These are phyloP conservation scores for Agapornis canus DNA, from an alignment of 2,797 vertebrate genomes.

Conservation along the genomic window DNA sequence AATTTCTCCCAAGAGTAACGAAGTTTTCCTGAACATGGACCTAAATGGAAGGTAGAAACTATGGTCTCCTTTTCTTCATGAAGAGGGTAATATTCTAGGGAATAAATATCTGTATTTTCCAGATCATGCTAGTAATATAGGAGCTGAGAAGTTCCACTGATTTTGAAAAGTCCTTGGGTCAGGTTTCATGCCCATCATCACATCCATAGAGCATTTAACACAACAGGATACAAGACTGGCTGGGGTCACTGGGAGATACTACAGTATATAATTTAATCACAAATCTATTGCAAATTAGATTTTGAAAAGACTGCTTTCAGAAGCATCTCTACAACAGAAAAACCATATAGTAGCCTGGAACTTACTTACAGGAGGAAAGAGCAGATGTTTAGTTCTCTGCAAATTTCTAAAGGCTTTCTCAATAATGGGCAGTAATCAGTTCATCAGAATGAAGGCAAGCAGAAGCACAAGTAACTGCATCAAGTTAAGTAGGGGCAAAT, in stretches of 20 bases:
- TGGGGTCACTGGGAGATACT: neutral
- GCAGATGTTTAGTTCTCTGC: neutral
- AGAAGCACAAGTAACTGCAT: neutral
- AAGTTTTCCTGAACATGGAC: neutral
- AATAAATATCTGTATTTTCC: neutral
- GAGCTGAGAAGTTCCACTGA: neutral
- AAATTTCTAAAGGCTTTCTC: neutral
- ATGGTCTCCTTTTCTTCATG: neutral
- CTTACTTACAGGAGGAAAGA: neutral
- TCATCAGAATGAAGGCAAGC: neutral
- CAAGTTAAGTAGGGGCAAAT: neutral
- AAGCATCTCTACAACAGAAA: neutral
- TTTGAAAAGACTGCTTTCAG: neutral
- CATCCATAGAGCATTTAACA: fast-evolving
- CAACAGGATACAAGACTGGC: neutral
- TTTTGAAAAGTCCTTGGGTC: neutral
- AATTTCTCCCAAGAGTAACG: neutral
- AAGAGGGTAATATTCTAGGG: neutral
- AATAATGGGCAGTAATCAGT: neutral
- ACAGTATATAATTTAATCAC: neutral
- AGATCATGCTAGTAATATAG: fast-evolving
- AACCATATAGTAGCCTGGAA: neutral
- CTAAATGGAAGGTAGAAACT: neutral
- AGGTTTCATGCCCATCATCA: neutral
- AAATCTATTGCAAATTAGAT: neutral